Base-by-base conservation (phyloP, 2,888 invertebrate genomes). In the Drosophila demipolita region DNA sequence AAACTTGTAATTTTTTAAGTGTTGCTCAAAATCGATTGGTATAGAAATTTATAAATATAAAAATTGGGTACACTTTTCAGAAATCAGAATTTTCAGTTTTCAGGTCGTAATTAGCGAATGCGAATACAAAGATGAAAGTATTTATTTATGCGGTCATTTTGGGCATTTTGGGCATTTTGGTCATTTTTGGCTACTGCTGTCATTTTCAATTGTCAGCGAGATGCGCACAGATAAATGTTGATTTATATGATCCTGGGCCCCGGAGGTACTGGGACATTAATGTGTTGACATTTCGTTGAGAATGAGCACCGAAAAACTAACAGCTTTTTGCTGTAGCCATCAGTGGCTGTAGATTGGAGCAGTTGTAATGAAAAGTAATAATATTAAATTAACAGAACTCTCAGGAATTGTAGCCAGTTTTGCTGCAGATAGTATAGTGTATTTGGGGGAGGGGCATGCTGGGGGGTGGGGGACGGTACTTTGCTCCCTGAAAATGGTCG, bases 311-410 rank as follows among this genome's bases (percentile, higher is more conserved):
- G 33, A 62, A 58, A 75, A 82, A 83, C 83, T 80, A 83, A 83
- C 83, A 85, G 75, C 80, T 72, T 84, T 75, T 78, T 38, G 55
- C 54, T 68, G 71, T 64, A 59, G 60, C 45, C 67, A 78, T 79
- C 61, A 75, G 36, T 58, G 58, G 32, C 29, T 6, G 57, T 33
- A 58, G 52, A 23, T 33, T 50, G 57, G 64, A 58, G 53, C 66
- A 65, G 55, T 86, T 83, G 85, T 89, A 90, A 90, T 90, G 90
- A 90, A 90, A 90, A 87, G 88, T 90, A 90, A 89, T 89, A 90
- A 89, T 90, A 90, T 88, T 87, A 90, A 89, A 90, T 90, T 88
- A 90, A 90, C 83, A 87, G 80, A 85, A 82, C 85, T 87, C 89
- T 75, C 62, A 75, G 84, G 83, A 82, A 79, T 88, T 85, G 82